These are phyloP conservation scores for Cryptoblepharus egeriae DNA, from an alignment of 2,797 vertebrate genomes.

Conservation along the genomic window DNA sequence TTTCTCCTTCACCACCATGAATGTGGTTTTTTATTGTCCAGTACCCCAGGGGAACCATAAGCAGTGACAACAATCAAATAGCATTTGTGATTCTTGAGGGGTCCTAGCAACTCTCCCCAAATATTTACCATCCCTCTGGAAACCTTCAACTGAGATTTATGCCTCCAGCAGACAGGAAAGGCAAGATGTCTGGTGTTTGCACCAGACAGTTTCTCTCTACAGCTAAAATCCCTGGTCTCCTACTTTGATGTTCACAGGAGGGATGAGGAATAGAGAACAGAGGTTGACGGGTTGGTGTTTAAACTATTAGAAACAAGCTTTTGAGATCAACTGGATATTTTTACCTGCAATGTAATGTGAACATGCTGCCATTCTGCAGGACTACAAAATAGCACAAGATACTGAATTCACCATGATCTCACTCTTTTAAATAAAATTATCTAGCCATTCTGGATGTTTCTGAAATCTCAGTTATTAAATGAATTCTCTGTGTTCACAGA, in stretches of 20 bases:
- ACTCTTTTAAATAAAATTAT: not conserved
- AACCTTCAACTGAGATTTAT: conserved; percentile 28
- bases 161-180: conserved; percentile 12
- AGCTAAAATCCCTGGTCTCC: not conserved
- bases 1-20: not conserved
- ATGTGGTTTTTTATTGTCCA: not conserved
- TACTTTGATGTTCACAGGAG: not conserved
- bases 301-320: not conserved
- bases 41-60: not conserved
- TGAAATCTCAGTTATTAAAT: not conserved
- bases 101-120: not conserved
- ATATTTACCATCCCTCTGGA: conserved; percentile 13
- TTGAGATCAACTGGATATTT: not conserved
- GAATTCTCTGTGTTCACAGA: not conserved
- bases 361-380: not conserved
- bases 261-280: not conserved
- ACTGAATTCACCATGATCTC: not conserved
- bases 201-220: too few species aligned
- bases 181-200: conserved; percentile 16
- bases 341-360: not conserved
- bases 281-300: not conserved
- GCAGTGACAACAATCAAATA: not conserved
- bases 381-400: not conserved
- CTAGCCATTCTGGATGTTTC: not conserved
- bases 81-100: rapidly evolving